Conservation (phyloP, 2,797 vertebrate genomes). For the Trematomus bernacchii region DNA sequence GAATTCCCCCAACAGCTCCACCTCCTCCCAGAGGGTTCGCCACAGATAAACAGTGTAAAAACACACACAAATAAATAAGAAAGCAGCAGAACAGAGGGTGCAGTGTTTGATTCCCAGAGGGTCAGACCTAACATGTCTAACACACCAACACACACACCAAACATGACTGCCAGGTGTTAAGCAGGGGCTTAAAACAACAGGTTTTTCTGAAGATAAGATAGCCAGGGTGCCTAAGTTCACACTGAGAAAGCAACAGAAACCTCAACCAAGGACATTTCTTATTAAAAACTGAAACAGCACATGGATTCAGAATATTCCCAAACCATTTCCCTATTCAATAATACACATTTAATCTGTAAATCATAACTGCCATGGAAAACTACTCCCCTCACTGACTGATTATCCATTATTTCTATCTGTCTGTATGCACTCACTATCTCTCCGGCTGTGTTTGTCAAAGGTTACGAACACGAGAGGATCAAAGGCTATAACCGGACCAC, state of each 20-base stretch:
- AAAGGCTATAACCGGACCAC: constrained; percentile 60
- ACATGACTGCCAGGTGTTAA: constrained; percentile 13
- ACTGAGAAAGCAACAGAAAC: not conserved
- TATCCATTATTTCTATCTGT: not conserved
- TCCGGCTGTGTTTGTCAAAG: constrained; percentile 44
- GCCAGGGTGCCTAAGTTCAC: constrained; percentile 51
- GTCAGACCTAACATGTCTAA: constrained; percentile 29
- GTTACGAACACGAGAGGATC: constrained; percentile 54
- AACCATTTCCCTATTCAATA: not conserved
- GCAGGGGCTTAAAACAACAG: constrained; percentile 62
- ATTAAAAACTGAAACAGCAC: not conserved
- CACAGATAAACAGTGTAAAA: constrained; percentile 61
- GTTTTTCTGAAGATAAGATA: constrained; percentile 52
- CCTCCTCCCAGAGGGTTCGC: constrained; percentile 46
- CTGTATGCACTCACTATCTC: constrained; percentile 10
- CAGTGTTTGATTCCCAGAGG: constrained; percentile 12
- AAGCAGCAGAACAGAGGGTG: constrained; percentile 29
- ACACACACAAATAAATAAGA: constrained; percentile 54
- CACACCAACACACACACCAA: not conserved
- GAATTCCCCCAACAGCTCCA: constrained; percentile 60
- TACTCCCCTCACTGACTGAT: not conserved
- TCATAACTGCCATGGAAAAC: not conserved
- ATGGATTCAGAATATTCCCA: not conserved
- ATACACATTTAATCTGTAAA: not conserved
- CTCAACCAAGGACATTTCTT: constrained; percentile 17